A percentile compares a stretch with the other conserved stretches of the same genome.
phyloP scores from a whole-genome alignment of 2,888 invertebrate genomes.

The Idaea straminata region DNA sequence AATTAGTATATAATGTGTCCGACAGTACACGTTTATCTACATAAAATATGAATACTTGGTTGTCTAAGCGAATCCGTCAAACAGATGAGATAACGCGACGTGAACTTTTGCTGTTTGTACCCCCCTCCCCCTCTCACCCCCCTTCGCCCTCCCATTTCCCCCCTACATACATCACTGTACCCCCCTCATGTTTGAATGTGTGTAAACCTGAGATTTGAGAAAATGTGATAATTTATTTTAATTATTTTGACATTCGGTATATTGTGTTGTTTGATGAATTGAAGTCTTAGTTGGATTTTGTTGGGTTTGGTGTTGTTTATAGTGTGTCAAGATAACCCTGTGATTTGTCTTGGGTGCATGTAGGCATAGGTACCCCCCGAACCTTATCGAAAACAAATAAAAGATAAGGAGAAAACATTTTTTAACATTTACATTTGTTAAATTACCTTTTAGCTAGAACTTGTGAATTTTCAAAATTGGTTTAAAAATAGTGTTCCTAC shows the following conservation, averaged over 20 bases:
- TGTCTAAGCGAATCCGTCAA: conserved; percentile 75
- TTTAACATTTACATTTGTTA: too few species aligned
- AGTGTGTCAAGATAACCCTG: neutral
- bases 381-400: too few species aligned
- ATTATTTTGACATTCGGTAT: conserved; percentile 8
- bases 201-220: conserved; percentile 12
- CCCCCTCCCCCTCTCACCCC: conserved; percentile 16
- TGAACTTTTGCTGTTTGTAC: conserved; percentile 71
- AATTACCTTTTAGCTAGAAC: too few species aligned
- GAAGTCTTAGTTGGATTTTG: neutral
- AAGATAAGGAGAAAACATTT: too few species aligned
- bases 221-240: conserved; percentile 13
- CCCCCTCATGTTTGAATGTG: conserved; percentile 25
- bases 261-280: neutral
- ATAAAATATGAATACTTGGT: conserved; percentile 73
- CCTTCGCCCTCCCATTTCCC: neutral
- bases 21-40: conserved; percentile 41
- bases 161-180: conserved; percentile 20
- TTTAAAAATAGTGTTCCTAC: too few species aligned
- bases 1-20: conserved; percentile 33
- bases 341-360: neutral
- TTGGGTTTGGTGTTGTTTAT: neutral
- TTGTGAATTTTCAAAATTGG: too few species aligned
- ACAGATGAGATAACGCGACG: conserved; percentile 75
- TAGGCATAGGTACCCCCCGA: too few species aligned